A percentile compares a stretch with the other conserved stretches of the same genome.
Evolutionary conservation across 2,888 invertebrate species (phyloP).

Genomic region (Ischnus inquisitorius): DNA sequence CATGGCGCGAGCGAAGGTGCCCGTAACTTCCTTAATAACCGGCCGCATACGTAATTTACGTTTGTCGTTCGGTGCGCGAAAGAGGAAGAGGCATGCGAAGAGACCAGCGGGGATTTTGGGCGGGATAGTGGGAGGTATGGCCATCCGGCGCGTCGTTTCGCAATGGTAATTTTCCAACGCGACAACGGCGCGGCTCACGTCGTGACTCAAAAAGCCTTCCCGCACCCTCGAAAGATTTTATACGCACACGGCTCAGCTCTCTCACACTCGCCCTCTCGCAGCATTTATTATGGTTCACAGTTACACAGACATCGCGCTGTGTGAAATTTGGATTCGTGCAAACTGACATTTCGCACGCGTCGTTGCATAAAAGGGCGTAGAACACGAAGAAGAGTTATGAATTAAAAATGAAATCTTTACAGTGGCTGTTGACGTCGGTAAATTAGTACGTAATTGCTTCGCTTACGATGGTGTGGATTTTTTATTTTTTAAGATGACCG

Average conservation of each 20-base stretch:
- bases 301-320: neutral
- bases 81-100: neutral
- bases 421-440: neutral
- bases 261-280: neutral
- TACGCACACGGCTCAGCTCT: slow-evolving; percentile 22
- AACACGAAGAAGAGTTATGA: neutral
- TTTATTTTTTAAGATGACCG: neutral
- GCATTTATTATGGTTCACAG: slow-evolving; percentile 27
- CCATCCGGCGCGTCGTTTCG: slow-evolving; percentile 50
- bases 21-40: slow-evolving; percentile 65
- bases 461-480: neutral
- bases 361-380: neutral
- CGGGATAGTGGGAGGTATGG: neutral
- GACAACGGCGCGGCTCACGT: slow-evolving; percentile 1
- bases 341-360: slow-evolving; percentile 7
- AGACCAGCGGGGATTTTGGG: neutral
- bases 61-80: slow-evolving; percentile 59
- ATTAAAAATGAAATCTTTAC: neutral
- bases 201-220: slow-evolving; percentile 27
- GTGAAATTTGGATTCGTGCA: slow-evolving; percentile 20
- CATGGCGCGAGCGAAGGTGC: slow-evolving; percentile 44
- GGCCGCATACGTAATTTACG: slow-evolving; percentile 65
- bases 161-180: slow-evolving; percentile 52
- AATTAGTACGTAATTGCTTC: neutral
- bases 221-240: slow-evolving; percentile 41